phyloP scores from a whole-genome alignment of 2,797 vertebrate genomes.

The Varecia variegata region DNA sequence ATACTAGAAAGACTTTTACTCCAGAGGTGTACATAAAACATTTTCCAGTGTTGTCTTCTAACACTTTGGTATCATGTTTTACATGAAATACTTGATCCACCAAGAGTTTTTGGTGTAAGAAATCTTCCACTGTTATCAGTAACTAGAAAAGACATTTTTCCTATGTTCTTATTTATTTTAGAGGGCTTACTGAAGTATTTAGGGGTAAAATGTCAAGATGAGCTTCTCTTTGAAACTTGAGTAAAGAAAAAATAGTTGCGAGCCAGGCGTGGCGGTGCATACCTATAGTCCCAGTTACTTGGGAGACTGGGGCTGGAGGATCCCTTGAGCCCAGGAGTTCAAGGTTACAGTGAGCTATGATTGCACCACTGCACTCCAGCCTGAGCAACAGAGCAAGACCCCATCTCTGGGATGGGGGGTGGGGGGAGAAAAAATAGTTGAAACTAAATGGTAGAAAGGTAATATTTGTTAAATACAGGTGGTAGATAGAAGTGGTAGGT shows the following conservation, averaged over 20 bases:
- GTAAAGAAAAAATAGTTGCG: neutral
- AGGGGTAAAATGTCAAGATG: neutral
- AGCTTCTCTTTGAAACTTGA: neutral
- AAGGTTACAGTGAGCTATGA: neutral
- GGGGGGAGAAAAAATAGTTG: neutral
- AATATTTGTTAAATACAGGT: neutral
- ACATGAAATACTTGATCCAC: neutral
- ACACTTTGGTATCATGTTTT: neutral
- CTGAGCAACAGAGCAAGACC: neutral
- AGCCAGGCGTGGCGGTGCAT: neutral
- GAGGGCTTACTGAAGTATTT: neutral
- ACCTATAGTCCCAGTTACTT: neutral
- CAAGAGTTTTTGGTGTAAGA: neutral
- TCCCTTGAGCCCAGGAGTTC: neutral
- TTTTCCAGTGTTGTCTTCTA: too few species aligned
- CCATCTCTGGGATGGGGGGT: neutral
- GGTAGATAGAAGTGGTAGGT: too few species aligned
- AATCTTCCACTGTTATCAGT: neutral
- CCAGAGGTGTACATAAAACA: accelerated
- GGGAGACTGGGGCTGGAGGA: neutral
- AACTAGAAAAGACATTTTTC: neutral
- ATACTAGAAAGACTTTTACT: accelerated
- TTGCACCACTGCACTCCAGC: neutral
- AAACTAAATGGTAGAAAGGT: neutral
- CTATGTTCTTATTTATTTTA: neutral